Conservation (phyloP, 1,140 invertebrate species). For the Orchestia grillus region DNA sequence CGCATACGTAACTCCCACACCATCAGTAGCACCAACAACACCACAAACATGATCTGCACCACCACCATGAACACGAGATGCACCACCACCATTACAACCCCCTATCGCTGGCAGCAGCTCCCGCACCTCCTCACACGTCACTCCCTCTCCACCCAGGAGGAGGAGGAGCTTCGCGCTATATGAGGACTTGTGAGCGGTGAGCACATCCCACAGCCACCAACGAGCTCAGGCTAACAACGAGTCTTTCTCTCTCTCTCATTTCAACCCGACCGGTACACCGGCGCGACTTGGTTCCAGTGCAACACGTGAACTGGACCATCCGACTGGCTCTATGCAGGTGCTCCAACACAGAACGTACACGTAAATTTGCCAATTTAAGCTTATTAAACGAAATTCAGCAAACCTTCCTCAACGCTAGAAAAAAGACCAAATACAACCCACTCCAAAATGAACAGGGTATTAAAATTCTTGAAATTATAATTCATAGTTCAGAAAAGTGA, state of each 20-base stretch:
- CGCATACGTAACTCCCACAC: not conserved
- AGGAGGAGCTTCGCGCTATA: constrained; percentile 63
- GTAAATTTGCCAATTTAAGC: not conserved
- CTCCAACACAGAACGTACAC: not conserved
- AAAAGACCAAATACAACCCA: not conserved
- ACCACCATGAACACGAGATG: no score
- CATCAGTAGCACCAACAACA: not conserved
- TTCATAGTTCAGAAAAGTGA: not conserved
- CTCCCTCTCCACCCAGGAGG: constrained; percentile 63
- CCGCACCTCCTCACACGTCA: no score
- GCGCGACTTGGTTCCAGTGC: not conserved
- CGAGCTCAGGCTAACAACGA: not conserved
- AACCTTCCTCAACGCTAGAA: not conserved
- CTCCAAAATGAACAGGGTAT: not conserved
- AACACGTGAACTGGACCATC: not conserved
- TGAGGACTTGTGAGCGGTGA: constrained; percentile 39
- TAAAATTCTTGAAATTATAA: not conserved
- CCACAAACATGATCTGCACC: not conserved
- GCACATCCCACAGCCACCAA: constrained; percentile 53
- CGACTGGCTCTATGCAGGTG: not conserved
- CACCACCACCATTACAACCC: no score
- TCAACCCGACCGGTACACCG: not conserved
- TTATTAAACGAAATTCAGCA: not conserved
- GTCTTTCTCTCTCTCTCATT: not conserved
- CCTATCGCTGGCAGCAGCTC: no score